These are phyloP conservation scores for Anableps anableps DNA, from an alignment of 2,797 vertebrate species.

Conservation along the genomic window DNA sequence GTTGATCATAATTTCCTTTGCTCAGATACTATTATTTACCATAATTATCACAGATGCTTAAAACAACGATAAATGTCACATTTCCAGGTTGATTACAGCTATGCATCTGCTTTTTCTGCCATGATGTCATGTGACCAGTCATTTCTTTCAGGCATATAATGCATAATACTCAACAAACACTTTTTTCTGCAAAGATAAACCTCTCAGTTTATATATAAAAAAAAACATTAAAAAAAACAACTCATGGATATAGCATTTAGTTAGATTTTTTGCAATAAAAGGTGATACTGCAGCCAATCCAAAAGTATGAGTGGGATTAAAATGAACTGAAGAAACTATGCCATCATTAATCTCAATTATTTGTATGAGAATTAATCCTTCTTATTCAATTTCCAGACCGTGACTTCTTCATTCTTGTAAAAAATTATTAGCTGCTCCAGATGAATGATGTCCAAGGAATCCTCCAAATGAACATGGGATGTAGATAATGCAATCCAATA, in stretches of 20 bases:
- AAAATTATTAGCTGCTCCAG: neutral
- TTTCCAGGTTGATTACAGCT: neutral
- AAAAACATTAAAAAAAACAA: neutral
- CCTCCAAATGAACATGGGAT: fast-evolving
- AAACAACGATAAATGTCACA: neutral
- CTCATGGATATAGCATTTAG: neutral
- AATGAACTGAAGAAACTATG: neutral
- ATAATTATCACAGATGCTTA: neutral
- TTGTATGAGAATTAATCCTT: neutral
- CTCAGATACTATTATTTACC: neutral
- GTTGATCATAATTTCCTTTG: neutral
- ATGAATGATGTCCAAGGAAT: neutral
- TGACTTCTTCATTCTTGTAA: neutral
- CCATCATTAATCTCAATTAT: neutral
- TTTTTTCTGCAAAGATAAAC: neutral
- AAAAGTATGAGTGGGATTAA: neutral
- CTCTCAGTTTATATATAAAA: neutral
- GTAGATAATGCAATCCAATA: neutral
- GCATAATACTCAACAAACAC: neutral
- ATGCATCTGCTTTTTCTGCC: neutral
- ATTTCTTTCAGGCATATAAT: neutral
- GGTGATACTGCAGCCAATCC: neutral
- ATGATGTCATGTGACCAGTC: neutral
- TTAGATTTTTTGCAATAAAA: neutral
- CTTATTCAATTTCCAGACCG: neutral